Evolutionary conservation across 2,888 invertebrate genomes (phyloP).

Genomic region (Allophyes oxyacanthae): DNA sequence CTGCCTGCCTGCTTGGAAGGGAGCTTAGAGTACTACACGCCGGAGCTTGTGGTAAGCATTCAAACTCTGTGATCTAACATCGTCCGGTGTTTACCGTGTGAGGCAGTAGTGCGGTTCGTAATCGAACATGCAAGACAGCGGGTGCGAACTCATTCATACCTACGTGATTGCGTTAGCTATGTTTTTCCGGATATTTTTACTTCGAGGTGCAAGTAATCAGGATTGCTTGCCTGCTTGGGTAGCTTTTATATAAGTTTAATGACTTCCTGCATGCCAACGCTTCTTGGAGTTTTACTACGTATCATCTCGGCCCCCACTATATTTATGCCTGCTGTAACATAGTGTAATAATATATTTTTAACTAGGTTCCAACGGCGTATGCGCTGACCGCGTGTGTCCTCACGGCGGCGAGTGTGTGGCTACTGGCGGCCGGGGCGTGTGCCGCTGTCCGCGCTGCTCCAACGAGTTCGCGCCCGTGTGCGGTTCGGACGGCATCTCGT

Average conservation of each 20-base stretch:
- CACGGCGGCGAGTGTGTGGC: slow-evolving; percentile 92
- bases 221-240: no score
- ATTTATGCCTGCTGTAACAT: background rate
- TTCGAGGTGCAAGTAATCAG: no score
- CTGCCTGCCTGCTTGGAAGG: slow-evolving; percentile 90
- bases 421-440: slow-evolving; percentile 92
- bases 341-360: background rate
- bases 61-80: no score
- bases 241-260: no score
- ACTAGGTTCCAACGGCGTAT: slow-evolving; percentile 91
- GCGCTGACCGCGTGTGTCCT: slow-evolving; percentile 92
- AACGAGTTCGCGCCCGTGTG: slow-evolving; percentile 96
- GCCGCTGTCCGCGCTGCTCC: slow-evolving; percentile 95
- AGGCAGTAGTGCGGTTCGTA: no score
- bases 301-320: background rate
- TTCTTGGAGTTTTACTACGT: background rate
- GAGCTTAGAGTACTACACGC: slow-evolving; percentile 83
- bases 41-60: slow-evolving; percentile 81
- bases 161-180: no score
- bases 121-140: no score
- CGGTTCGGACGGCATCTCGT: slow-evolving; percentile 95
- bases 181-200: no score
- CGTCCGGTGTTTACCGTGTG: no score
- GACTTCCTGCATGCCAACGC: no score
- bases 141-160: no score